Conservation (phyloP, 2,797 vertebrate genomes). For the Philypnodon macrostomus region DNA sequence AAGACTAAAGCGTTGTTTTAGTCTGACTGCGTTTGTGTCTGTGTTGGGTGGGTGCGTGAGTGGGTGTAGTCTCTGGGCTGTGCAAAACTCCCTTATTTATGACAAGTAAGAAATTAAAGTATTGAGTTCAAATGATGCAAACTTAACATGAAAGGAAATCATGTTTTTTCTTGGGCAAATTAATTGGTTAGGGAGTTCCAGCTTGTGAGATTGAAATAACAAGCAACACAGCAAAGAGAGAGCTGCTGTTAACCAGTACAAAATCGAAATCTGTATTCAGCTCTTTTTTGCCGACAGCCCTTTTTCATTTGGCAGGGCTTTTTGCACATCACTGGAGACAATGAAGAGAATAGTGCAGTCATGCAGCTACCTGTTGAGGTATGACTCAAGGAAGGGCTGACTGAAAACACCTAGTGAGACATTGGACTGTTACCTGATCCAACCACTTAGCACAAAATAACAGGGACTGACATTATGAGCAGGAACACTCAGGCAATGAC, state of each 20-base stretch:
- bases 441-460: conserved; percentile 9
- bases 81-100: conserved; percentile 2
- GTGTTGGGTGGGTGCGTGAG: neutral
- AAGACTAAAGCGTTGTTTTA: conserved; percentile 10
- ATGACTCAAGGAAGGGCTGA: conserved; percentile 33
- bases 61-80: conserved; percentile 2
- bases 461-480: conserved; percentile 2
- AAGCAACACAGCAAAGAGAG: conserved; percentile 7
- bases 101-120: conserved; percentile 9
- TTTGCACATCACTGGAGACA: conserved; percentile 9
- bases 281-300: conserved; percentile 2
- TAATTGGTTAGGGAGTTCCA: conserved; percentile 9
- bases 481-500: neutral
- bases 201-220: conserved; percentile 4
- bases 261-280: conserved; percentile 7
- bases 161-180: conserved; percentile 21
- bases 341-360: conserved; percentile 33
- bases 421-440: conserved; percentile 22
- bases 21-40: neutral
- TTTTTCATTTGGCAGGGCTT: conserved; percentile 2
- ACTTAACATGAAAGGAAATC: conserved; percentile 25
- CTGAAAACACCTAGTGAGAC: conserved; percentile 20
- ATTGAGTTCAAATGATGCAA: conserved; percentile 22
- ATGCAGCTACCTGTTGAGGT: conserved; percentile 49
- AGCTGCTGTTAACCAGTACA: neutral